Evolutionary conservation across 2,888 invertebrate species (phyloP).

Genomic region (Metalampra italica): DNA sequence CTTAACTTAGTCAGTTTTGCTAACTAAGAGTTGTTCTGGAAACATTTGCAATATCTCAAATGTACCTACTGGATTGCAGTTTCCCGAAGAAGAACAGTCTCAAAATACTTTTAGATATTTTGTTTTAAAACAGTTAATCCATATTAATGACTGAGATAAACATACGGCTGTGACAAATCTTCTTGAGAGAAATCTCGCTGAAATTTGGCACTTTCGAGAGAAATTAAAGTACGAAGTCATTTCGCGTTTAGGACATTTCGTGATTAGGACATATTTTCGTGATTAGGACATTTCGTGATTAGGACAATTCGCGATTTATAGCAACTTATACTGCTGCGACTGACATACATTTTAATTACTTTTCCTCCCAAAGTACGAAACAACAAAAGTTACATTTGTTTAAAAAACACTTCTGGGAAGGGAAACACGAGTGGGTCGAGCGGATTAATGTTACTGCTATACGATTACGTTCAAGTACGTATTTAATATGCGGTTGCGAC

Average conservation of each 20-base stretch:
- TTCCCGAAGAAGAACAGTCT: slow-evolving; percentile 3
- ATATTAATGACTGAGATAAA: slow-evolving; percentile 26
- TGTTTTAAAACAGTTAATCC: slow-evolving; percentile 31
- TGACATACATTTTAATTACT: too few relatives aligned
- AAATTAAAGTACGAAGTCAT: too few relatives aligned
- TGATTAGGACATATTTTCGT: too few relatives aligned
- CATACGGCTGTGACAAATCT: slow-evolving; percentile 7
- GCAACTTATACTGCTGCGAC: neutral
- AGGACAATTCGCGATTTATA: too few relatives aligned
- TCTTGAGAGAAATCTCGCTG: neutral
- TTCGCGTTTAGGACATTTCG: too few relatives aligned
- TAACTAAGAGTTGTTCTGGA: too few relatives aligned
- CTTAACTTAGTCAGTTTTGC: too few relatives aligned
- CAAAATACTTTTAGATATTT: slow-evolving; percentile 22
- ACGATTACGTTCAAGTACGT: neutral
- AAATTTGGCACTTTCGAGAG: slow-evolving; percentile 1
- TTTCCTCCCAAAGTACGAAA: too few relatives aligned
- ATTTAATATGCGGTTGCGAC: neutral
- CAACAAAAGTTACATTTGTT: neutral
- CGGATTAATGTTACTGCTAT: neutral
- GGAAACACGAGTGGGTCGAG: neutral
- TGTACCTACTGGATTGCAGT: too few relatives aligned
- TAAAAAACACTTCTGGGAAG: neutral
- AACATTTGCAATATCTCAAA: too few relatives aligned
- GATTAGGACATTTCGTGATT: too few relatives aligned